Conservation (phyloP, 2,113 vertebrate species). For the Tympanuchus pallidicinctus region DNA sequence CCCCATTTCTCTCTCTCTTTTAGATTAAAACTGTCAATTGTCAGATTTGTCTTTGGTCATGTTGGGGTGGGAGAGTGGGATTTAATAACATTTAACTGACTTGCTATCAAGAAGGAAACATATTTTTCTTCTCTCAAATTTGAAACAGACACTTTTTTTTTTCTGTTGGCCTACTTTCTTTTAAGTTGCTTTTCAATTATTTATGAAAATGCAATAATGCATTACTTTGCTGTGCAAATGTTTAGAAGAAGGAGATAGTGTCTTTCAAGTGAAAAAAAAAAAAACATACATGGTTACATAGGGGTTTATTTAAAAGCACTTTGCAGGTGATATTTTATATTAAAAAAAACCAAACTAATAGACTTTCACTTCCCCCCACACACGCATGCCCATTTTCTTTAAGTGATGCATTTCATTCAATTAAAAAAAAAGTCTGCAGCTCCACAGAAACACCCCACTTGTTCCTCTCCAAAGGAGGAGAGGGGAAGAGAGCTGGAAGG, state of each 20-base stretch:
- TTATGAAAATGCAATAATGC: conserved; percentile 80
- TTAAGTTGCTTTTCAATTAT: conserved; percentile 82
- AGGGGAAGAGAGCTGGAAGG: neutral
- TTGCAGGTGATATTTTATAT: conserved; percentile 37
- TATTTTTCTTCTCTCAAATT: conserved; percentile 69
- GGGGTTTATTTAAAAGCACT: neutral
- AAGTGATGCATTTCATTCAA: neutral
- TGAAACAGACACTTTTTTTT: conserved; percentile 52
- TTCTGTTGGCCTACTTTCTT: conserved; percentile 76
- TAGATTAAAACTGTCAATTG: conserved; percentile 14
- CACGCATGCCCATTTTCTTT: conserved; percentile 10
- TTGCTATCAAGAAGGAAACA: conserved; percentile 72
- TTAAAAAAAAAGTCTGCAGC: conserved; percentile 11
- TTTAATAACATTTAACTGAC: conserved; percentile 71
- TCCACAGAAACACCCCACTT: conserved; percentile 29
- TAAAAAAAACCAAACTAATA: conserved; percentile 16
- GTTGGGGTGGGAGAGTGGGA: conserved; percentile 35
- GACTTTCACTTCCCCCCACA: neutral
- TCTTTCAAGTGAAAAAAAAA: conserved; percentile 59
- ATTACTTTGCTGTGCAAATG: conserved; percentile 75
- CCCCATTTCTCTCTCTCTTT: conserved; percentile 2
- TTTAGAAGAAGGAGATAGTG: conserved; percentile 72
- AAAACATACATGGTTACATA: neutral
- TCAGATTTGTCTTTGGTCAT: conserved; percentile 66
- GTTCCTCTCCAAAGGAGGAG: neutral